Evolutionary conservation across 2,113 vertebrate genomes (phyloP), one percentile per base, ranked within the genome.

Genomic region (Microtus ochrogaster): DNA sequence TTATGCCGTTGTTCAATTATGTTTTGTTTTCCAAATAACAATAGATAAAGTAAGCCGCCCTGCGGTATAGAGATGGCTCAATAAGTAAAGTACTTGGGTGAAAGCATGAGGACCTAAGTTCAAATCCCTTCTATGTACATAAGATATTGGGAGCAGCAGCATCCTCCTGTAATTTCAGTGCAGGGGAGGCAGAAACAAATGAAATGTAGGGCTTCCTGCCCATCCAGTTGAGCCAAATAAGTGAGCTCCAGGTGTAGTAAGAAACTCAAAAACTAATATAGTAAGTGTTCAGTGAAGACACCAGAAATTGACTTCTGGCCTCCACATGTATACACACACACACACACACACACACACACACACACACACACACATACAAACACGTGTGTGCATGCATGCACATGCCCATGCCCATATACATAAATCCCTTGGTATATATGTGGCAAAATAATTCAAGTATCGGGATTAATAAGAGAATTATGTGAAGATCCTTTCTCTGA

Each of bases 361-460:
- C n/a, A 36, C 3, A 39, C 11, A 26, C 5, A 24, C 11, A 63
- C 17, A 22, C 30, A 36, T 12, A 22, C 24, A 44, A 28, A 85
- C 5, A 47, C 3, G 55, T 7, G 0, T 70, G 11, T 2, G 24
- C 7, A 12, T 7, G 12, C 19, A 1, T 14, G 33, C 5, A 36
- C 66, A 36, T 6, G 13, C 14, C 6, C 5, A 21, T 68, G 66
- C 68, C 17, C 68, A n/a, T 8, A 79, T 8, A 79, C 7, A 52
- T 36, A 70, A 41, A 55, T 72, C 24, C 55, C 21, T 11, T 86
- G n/a, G 0, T 72, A 90, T 90, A 68, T 76, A 14, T 1, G 4
- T 77, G 24, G 22, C 55, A 36, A 7, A 52, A 16, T 65, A 10
- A 6, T 68, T 73, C 41, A 17, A n/a, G 16, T 68, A 66, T 44